These are phyloP conservation scores for Stigmatopora argus DNA, from an alignment of 2,113 vertebrate species.

Conservation along the genomic window DNA sequence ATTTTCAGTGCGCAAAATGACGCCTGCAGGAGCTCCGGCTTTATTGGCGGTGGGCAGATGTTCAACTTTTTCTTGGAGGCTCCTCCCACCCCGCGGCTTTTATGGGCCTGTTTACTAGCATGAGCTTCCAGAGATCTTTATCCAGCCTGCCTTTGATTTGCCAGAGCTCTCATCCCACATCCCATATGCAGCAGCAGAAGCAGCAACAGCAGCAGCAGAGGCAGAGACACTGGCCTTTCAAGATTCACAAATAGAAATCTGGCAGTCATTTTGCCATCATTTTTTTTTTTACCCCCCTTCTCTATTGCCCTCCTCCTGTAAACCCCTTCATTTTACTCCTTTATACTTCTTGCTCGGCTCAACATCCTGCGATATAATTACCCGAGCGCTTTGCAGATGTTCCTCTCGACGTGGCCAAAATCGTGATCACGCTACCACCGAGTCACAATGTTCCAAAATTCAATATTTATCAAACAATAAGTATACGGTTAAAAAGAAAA, in stretches of 20 bases:
- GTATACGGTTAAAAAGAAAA: slow-evolving; percentile 12
- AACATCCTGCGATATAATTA: slow-evolving; percentile 68
- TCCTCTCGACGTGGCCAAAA: slow-evolving; percentile 37
- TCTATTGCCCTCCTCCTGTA: slow-evolving; percentile 16
- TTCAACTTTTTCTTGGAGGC: slow-evolving; percentile 68
- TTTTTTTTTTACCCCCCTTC: slow-evolving; percentile 33
- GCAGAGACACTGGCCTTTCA: slow-evolving; percentile 63
- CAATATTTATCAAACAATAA: slow-evolving; percentile 26
- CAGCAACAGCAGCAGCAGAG: too few species aligned
- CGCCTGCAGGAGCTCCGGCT: slow-evolving; percentile 61
- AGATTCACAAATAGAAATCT: slow-evolving; percentile 70
- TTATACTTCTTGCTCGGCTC: slow-evolving; percentile 39
- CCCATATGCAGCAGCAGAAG: slow-evolving; percentile 61
- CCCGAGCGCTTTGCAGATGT: slow-evolving; percentile 61
- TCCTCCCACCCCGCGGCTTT: slow-evolving; percentile 67
- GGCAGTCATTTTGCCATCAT: slow-evolving; percentile 70
- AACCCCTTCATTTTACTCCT: slow-evolving; percentile 51
- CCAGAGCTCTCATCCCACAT: slow-evolving; percentile 72
- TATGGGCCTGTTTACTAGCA: slow-evolving; percentile 73
- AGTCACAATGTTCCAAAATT: slow-evolving; percentile 14
- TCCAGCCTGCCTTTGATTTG: slow-evolving; percentile 70
- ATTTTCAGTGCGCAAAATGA: slow-evolving; percentile 37
- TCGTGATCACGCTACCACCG: slow-evolving; percentile 27
- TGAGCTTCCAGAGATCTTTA: slow-evolving; percentile 72
- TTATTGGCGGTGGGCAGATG: slow-evolving; percentile 64